phyloP scores from a whole-genome alignment of 2,113 vertebrate species.

The Montifringilla adamsi region DNA sequence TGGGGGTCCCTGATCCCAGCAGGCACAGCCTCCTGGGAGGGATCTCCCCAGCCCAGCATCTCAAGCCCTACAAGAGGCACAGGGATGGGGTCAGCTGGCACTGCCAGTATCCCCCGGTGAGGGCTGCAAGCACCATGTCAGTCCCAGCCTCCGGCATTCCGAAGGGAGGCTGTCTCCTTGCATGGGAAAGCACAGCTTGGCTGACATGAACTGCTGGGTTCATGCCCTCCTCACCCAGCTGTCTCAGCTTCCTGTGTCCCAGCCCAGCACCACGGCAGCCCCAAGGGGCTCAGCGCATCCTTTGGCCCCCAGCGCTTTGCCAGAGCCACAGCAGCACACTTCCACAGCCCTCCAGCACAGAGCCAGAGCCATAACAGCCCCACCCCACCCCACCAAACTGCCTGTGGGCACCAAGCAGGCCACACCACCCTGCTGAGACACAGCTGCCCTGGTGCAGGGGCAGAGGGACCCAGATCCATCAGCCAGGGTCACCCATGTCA shows the following conservation, averaged over 20 bases:
- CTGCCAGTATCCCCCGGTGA: background rate
- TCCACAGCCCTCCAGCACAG: background rate
- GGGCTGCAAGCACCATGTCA: background rate
- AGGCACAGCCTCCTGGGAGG: background rate
- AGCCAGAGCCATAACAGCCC: background rate
- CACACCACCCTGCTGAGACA: background rate
- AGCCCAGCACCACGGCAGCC: background rate
- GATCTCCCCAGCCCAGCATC: background rate
- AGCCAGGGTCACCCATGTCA: background rate
- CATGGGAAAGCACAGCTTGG: background rate
- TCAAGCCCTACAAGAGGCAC: background rate
- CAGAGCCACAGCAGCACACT: background rate
- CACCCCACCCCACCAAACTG: background rate
- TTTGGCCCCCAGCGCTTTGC: background rate
- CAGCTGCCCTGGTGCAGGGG: background rate
- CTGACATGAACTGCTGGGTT: background rate
- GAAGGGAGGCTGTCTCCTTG: background rate
- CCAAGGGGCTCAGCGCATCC: background rate
- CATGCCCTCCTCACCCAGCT: background rate
- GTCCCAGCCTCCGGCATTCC: fast-evolving
- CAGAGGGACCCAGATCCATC: background rate
- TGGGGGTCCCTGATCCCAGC: background rate
- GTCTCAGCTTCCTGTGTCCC: background rate
- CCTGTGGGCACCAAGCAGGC: background rate
- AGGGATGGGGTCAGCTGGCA: background rate